phyloP scores from a whole-genome alignment of 64 coral and sea anemone species.

The Porites lutea region DNA sequence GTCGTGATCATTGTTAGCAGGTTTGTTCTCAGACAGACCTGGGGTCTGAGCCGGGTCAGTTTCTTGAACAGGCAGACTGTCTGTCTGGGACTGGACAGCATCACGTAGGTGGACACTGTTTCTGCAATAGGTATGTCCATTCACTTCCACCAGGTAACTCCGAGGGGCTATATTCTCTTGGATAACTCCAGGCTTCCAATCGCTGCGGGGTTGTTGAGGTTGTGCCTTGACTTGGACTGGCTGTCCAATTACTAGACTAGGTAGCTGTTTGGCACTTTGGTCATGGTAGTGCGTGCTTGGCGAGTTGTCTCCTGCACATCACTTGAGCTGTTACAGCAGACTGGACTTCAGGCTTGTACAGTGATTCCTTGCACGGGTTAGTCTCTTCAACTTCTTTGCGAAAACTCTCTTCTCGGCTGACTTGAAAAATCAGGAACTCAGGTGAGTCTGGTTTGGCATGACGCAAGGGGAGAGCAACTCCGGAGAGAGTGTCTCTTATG shows the following conservation, averaged over 20 bases:
- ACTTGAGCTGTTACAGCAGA: no score
- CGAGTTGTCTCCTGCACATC: no score
- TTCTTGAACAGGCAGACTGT: no score
- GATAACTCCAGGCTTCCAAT: neutral
- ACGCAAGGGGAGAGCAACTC: neutral
- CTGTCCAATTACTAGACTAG: neutral
- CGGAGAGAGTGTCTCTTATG: constrained; percentile 25
- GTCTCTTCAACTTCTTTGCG: neutral
- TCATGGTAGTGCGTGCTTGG: no score
- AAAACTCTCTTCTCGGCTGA: neutral
- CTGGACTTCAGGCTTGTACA: no score
- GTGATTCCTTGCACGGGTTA: neutral
- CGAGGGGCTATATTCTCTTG: neutral
- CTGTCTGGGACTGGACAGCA: neutral
- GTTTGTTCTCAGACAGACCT: no score
- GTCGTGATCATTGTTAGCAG: no score
- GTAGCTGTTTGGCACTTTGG: neutral
- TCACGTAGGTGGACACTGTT: constrained; percentile 18
- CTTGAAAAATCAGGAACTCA: neutral
- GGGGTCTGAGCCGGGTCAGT: no score
- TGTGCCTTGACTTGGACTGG: neutral
- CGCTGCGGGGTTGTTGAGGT: neutral
- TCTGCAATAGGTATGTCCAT: neutral
- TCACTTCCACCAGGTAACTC: constrained; percentile 19
- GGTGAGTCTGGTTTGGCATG: neutral